Percentiles rank a stretch among this genome's conserved stretches.
These are phyloP conservation scores for Apamea epomidion DNA, from an alignment of 2,888 invertebrate genomes.

Conservation along the genomic window DNA sequence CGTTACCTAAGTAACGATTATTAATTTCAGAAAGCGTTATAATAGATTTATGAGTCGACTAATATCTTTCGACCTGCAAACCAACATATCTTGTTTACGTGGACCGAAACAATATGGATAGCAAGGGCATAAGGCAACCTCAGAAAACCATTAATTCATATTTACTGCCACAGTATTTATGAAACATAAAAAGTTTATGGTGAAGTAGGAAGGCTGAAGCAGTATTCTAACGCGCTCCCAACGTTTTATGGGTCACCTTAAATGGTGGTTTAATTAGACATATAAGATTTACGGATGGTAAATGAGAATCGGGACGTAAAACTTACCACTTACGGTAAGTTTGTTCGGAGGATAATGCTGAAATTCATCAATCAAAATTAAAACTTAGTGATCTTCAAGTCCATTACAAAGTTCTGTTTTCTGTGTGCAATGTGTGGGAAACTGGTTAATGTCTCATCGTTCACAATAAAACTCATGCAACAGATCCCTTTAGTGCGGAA, in stretches of 20 bases:
- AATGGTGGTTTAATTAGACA: constrained; percentile 81
- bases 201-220: constrained; percentile 83
- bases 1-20: constrained; percentile 56
- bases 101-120: constrained; percentile 76
- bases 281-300: constrained; percentile 62
- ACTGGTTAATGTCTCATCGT: constrained; percentile 18
- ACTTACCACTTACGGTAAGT: constrained; percentile 11
- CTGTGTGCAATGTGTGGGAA: constrained; percentile 4
- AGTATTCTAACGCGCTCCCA: constrained; percentile 77
- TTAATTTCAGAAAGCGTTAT: constrained; percentile 70
- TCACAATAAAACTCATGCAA: constrained; percentile 34
- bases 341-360: not conserved
- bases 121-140: constrained; percentile 79
- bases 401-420: constrained; percentile 27
- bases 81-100: constrained; percentile 78
- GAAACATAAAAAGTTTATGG: constrained; percentile 89
- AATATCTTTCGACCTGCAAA: constrained; percentile 69
- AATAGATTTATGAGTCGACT: constrained; percentile 72
- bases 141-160: constrained; percentile 87
- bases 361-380: constrained; percentile 34
- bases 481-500: constrained; percentile 20
- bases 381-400: not conserved
- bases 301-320: constrained; percentile 48
- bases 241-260: constrained; percentile 85
- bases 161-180: constrained; percentile 87